Evolutionary conservation across 2,113 vertebrate genomes (phyloP).

Genomic region (Calcarius ornatus): DNA sequence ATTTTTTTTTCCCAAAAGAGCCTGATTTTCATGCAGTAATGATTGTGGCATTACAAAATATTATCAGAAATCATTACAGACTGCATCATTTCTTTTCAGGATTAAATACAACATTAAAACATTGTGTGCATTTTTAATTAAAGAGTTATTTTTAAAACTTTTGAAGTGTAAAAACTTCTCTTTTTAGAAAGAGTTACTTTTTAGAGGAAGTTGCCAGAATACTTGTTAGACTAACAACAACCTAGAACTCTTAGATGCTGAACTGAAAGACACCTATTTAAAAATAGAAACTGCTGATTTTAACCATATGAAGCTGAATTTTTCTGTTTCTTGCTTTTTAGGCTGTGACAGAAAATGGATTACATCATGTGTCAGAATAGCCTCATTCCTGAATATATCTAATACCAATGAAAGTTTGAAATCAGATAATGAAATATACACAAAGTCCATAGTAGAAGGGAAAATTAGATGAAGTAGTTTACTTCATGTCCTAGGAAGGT

Average conservation of each 20-base stretch:
- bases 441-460: background rate
- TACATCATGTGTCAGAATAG: background rate
- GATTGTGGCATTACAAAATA: background rate
- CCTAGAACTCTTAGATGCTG: background rate
- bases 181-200: background rate
- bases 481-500: background rate
- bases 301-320: background rate
- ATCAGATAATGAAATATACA: background rate
- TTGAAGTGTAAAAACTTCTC: background rate
- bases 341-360: background rate
- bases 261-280: fast-evolving
- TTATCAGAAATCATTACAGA: background rate
- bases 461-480: background rate
- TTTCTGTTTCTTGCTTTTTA: background rate
- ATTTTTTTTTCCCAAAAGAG: background rate
- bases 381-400: background rate
- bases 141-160: background rate
- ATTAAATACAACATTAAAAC: background rate
- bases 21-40: background rate
- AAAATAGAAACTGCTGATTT: background rate
- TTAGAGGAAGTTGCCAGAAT: background rate
- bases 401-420: background rate
- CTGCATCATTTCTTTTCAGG: background rate
- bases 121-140: background rate
- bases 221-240: background rate